Evolutionary conservation across 2,113 vertebrate species (phyloP), one percentile per base, ranked within the genome.

Genomic region (Turdus rufiventris): DNA sequence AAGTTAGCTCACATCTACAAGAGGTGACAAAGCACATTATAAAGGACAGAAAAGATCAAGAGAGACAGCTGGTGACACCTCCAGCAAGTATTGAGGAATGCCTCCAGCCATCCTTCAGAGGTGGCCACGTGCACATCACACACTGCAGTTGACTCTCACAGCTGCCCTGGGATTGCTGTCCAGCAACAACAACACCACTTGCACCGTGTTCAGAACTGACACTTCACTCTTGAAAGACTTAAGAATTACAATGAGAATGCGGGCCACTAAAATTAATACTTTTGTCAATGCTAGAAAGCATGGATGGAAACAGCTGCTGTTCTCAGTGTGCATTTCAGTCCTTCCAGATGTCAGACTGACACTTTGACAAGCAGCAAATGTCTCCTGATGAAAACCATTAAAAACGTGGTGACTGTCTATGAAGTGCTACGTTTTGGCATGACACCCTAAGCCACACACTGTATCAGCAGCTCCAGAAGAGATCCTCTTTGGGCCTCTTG

Each of bases 371-470:
- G 72, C 14, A 1, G 51, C 53, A 88, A 84, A 95, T 4, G 25
- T 63, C 73, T 88, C 53, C 79, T 81, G 82, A 88, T 53, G 45
- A 93, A 94, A 94, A 65, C 84, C 70, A 81, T 74, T 91, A 47
- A 88, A 96, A 95, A 96, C 0, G 1, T 53, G 63, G 56, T 61
- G 63, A 83, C 48, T 88, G 67, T 88, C 83, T 71, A 80, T 62
- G 51, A 85, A 91, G 79, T 56, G 63, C 53, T 90, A 24, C 14
- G 26, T 57, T 94, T 81, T 90, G 79, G 78, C 68, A 77, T 1
- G 14, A 65, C 4, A 6, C 72, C 47, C 72, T 66, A 51, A 94
- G 72, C 81, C 68, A 79, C n/a, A 11, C 34, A 8, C 47, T 36
- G 20, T 83, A 86, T 76, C 82, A 91, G 62, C 72, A 56, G 51